phyloP scores from a whole-genome alignment of 2,888 invertebrate species.

The Sarcophaga carnaria region DNA sequence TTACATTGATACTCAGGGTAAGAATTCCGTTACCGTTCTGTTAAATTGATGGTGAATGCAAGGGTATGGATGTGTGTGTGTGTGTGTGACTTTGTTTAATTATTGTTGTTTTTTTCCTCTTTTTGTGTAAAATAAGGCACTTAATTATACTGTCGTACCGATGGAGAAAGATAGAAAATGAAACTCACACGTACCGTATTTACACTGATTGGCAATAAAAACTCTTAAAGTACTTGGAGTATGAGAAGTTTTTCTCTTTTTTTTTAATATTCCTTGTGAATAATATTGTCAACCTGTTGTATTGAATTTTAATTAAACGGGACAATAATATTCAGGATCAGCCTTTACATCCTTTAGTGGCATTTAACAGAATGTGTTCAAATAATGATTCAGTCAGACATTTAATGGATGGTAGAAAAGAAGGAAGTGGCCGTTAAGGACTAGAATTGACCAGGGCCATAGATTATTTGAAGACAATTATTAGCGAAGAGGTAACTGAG shows the following conservation, averaged over 20 bases:
- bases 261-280: background rate
- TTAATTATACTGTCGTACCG: conserved; percentile 32
- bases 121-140: conserved; percentile 3
- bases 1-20: background rate
- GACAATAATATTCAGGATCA: background rate
- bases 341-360: background rate
- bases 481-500: no score
- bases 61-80: no score
- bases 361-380: conserved; percentile 10
- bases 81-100: background rate
- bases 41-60: no score
- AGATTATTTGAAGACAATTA: no score
- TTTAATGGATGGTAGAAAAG: background rate
- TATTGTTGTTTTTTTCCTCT: background rate
- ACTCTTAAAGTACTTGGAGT: background rate
- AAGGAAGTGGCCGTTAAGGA: background rate
- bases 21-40: no score
- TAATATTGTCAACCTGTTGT: background rate
- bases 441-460: background rate
- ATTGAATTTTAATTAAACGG: background rate
- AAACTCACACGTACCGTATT: background rate
- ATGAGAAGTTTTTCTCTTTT: background rate
- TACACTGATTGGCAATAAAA: background rate
- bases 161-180: background rate
- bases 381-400: conserved; percentile 19